Base-by-base conservation (phyloP, 2,888 invertebrate genomes). In the Hirtodrosophila histrioides region DNA sequence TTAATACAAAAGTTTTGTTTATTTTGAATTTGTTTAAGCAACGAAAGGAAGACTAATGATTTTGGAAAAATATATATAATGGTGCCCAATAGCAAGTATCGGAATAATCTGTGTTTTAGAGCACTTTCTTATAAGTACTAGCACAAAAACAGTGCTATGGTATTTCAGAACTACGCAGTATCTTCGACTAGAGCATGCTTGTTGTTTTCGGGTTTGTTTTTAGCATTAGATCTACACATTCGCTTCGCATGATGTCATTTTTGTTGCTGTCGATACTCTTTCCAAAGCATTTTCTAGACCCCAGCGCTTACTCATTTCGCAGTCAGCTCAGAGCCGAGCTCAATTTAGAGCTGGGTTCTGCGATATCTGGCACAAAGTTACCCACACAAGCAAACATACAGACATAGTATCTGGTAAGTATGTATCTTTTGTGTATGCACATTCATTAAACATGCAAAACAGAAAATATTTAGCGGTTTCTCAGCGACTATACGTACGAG, bases 171-270 rank as follows among this genome's bases (percentile, higher is more conserved):
- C 17, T 17, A 2, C 17, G 17, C 17, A 17, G 27, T 27, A 27
- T 6, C 3, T 27, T 27, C 0, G 24, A 33, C 1, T 3, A 2
- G 10, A 4, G 37, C 23, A 11, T 36, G 10, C 17, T 23, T 56
- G 27, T 60, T 66, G 40, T 39, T 40, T 41, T 55, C n/a, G 9
- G 11, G 12, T 51, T 51, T 56, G 51, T 40, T 62, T 57, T 49
- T 41, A 24, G 39, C 44, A 58, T 17, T 17, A 17, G 39, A 68
- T 60, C 56, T 37, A 53, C 70, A 62, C 74, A 77, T 63, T 66
- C 53, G 50, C 53, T 68, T 68, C 53, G 72, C 56, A 84, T 84
- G 84, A 84, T 86, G 85, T 84, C 84, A 84, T 82, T 62, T 53
- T 35, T 27, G 49, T 49, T 46, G 53, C 23, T 53, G 68, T 64